phyloP scores from a whole-genome alignment of 1,140 invertebrate genomes.

The Lithobius niger region DNA sequence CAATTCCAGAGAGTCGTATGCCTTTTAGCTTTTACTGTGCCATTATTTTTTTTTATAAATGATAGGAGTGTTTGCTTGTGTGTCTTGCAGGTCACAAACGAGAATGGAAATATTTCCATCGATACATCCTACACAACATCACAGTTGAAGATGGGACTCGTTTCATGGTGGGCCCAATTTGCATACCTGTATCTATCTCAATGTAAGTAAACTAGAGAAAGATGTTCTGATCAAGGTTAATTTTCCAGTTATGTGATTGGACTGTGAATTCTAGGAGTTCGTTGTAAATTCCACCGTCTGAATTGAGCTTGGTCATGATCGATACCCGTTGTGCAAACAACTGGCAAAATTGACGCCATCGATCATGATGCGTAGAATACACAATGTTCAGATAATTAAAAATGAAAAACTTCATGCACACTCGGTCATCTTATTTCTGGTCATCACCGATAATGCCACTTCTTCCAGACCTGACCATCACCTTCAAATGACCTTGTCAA shows the following conservation, averaged over 20 bases:
- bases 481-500: too few species aligned
- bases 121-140: conserved; percentile 55
- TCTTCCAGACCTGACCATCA: too few species aligned
- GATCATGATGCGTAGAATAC: background rate
- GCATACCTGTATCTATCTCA: conserved; percentile 46
- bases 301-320: too few species aligned
- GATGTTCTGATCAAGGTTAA: background rate
- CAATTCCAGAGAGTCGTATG: too few species aligned
- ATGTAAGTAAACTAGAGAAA: conserved; percentile 32
- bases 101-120: conserved; percentile 53
- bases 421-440: too few species aligned
- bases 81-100: conserved; percentile 39
- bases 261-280: too few species aligned
- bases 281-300: too few species aligned
- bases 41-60: too few species aligned
- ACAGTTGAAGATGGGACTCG: conserved; percentile 45
- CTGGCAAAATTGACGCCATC: background rate
- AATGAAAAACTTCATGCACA: too few species aligned
- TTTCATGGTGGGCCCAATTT: conserved; percentile 47
- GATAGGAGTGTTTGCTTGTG: too few species aligned
- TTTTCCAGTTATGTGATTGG: background rate
- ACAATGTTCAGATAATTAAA: background rate
- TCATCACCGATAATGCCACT: too few species aligned
- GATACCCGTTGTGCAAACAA: background rate
- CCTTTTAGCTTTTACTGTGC: too few species aligned